Conservation (phyloP, 2,888 invertebrate genomes). For the Leucoma salicis region DNA sequence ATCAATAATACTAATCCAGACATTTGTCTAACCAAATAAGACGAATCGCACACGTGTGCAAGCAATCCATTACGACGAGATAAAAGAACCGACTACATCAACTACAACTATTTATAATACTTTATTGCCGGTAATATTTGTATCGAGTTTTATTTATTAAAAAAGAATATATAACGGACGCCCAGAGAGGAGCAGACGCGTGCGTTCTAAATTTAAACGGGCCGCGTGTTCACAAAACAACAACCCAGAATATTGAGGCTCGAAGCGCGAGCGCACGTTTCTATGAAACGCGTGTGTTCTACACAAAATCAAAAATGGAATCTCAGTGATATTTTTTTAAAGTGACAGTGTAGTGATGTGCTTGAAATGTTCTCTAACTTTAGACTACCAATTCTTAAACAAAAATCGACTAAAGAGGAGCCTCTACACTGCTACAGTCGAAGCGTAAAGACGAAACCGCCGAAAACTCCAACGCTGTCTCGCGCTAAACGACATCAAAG, state of each 20-base stretch:
- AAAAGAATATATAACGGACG: slow-evolving; percentile 53
- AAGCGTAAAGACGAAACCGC: slow-evolving; percentile 78
- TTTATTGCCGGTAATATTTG: slow-evolving; percentile 72
- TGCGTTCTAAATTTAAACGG: slow-evolving; percentile 65
- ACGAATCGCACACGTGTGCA: slow-evolving; percentile 33
- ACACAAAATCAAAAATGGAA: slow-evolving; percentile 31
- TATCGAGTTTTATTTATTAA: slow-evolving; percentile 65
- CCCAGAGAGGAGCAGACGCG: slow-evolving; percentile 57
- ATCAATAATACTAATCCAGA: slow-evolving; percentile 18
- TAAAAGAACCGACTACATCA: slow-evolving; percentile 47
- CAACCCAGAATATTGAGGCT: slow-evolving; percentile 65
- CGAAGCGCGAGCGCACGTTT: slow-evolving; percentile 58
- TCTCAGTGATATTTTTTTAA: slow-evolving; percentile 28
- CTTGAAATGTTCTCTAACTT: slow-evolving; percentile 80
- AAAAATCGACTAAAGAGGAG: slow-evolving; percentile 69
- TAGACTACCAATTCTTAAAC: slow-evolving; percentile 76
- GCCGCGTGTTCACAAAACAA: slow-evolving; percentile 69
- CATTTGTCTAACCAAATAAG: slow-evolving; percentile 29
- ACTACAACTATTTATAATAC: slow-evolving; percentile 51
- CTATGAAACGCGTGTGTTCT: slow-evolving; percentile 33
- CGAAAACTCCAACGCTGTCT: slow-evolving; percentile 79
- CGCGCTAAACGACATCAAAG: slow-evolving; percentile 77
- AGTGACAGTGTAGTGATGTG: slow-evolving; percentile 35
- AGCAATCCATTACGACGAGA: slow-evolving; percentile 55
- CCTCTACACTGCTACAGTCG: slow-evolving; percentile 71